Evolutionary conservation across 2,888 invertebrate genomes (phyloP).

Genomic region (Idaea aversata): DNA sequence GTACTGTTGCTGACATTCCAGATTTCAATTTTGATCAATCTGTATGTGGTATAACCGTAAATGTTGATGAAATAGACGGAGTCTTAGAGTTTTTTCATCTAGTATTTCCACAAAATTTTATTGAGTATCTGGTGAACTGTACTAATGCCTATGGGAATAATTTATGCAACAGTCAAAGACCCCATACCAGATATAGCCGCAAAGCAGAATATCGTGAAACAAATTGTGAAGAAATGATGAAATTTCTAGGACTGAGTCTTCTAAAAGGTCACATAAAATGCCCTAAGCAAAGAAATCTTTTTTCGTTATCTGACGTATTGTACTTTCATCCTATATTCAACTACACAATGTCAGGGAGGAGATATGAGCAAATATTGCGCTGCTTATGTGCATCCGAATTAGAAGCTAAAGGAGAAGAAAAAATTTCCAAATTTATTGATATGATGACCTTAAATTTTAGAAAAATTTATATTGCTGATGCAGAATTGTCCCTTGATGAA

Average conservation of each 20-base stretch:
- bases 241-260: constrained; percentile 7
- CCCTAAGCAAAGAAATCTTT: too few species aligned
- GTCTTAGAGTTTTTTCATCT: constrained; percentile 16
- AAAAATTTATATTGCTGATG: too few species aligned
- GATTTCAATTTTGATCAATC: constrained; percentile 21
- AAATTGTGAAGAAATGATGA: constrained; percentile 9
- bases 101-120: constrained; percentile 16
- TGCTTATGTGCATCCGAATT: too few species aligned
- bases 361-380: too few species aligned
- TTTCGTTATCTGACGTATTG: too few species aligned
- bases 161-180: constrained; percentile 5
- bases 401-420: too few species aligned
- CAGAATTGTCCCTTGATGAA: too few species aligned
- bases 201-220: constrained; percentile 8
- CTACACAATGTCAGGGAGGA: too few species aligned
- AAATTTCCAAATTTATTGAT: too few species aligned
- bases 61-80: constrained; percentile 7
- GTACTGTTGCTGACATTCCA: constrained; percentile 19
- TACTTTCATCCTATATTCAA: too few species aligned
- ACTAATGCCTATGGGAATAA: constrained; percentile 13
- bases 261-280: background rate
- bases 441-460: too few species aligned
- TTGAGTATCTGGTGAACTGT: constrained; percentile 13
- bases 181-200: constrained; percentile 9
- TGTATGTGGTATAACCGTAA: constrained; percentile 16